Conservation (phyloP, 1,140 invertebrate species). For the Leptonema lineaticorne region DNA sequence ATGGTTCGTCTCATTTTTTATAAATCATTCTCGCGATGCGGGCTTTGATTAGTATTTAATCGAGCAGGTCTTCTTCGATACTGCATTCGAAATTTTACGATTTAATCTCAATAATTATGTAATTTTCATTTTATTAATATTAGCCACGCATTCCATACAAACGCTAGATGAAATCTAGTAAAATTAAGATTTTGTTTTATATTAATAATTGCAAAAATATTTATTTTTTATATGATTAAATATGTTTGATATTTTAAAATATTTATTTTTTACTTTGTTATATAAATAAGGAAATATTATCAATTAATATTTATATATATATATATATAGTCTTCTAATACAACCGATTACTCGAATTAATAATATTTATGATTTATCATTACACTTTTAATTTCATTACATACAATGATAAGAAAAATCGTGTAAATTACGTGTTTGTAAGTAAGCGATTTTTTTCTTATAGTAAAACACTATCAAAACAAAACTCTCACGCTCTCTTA, state of each 20-base stretch:
- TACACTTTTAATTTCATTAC: no score
- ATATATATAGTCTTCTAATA: no score
- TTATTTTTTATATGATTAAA: no score
- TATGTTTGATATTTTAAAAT: no score
- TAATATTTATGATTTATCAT: no score
- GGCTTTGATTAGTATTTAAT: neutral
- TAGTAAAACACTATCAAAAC: conserved; percentile 9
- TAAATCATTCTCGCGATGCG: neutral
- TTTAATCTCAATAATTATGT: neutral
- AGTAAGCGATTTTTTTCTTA: neutral
- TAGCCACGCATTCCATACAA: neutral
- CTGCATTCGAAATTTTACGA: neutral
- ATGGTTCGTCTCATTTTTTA: neutral
- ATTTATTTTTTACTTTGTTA: no score
- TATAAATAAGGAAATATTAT: no score
- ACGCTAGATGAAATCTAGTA: neutral
- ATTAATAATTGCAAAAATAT: no score
- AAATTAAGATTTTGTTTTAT: no score
- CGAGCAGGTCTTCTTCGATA: neutral
- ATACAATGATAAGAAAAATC: neutral
- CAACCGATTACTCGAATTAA: no score
- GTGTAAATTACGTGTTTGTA: no score
- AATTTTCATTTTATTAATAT: neutral
- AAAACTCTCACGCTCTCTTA: conserved; percentile 10
- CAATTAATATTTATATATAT: no score